Evolutionary conservation across 1,140 invertebrate genomes (phyloP).

Genomic region (Coenobita brevimanus): DNA sequence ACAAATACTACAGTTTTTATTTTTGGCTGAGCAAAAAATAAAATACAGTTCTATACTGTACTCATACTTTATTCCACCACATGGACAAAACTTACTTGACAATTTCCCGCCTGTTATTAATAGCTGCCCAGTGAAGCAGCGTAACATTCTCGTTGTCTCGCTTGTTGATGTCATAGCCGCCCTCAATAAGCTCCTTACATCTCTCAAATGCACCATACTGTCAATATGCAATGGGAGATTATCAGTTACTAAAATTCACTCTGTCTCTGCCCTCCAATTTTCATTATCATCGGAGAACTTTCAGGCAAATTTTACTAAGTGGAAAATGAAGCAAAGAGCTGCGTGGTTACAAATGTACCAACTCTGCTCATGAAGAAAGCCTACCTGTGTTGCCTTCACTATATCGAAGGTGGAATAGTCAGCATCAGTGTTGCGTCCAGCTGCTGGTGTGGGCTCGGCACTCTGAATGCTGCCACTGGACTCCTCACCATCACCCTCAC

Average conservation of each 20-base stretch:
- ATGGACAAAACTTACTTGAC: conserved; percentile 81
- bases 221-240: conserved; percentile 62
- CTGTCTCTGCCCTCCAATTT: not conserved
- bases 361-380: no score
- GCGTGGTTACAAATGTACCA: no score
- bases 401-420: conserved; percentile 83
- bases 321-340: no score
- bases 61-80: no score
- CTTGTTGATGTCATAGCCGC: conserved; percentile 91
- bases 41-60: no score
- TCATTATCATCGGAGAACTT: not conserved
- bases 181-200: conserved; percentile 89
- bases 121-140: conserved; percentile 98
- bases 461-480: conserved; percentile 74
- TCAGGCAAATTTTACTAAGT: not conserved
- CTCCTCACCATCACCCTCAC: conserved; percentile 71
- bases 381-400: conserved; percentile 91
- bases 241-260: not conserved
- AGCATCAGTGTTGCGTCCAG: conserved; percentile 74
- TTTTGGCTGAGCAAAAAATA: no score
- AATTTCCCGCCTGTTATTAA: conserved; percentile 96
- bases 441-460: conserved; percentile 68
- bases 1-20: no score
- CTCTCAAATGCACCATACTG: conserved; percentile 90
- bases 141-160: conserved; percentile 94